Conservation (phyloP, 2,113 vertebrate species). For the Lipotes vexillifer region DNA sequence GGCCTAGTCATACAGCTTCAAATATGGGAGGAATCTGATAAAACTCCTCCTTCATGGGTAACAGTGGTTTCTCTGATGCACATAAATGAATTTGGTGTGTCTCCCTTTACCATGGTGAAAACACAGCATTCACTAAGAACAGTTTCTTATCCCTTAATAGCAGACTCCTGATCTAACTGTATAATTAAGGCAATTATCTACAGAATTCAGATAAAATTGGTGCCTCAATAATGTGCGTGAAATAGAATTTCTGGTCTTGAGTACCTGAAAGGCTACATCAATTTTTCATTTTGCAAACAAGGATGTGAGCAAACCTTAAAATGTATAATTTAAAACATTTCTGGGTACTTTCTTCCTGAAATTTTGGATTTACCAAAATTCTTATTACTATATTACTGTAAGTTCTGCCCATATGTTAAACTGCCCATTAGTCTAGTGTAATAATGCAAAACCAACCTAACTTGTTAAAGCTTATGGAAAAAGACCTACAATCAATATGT, state of each 20-base stretch:
- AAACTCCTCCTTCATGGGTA: background rate
- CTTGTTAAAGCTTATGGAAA: background rate
- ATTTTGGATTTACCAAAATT: slow-evolving; percentile 35
- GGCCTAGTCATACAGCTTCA: background rate
- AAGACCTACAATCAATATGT: background rate
- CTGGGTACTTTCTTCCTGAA: background rate
- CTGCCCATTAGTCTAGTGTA: background rate
- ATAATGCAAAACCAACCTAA: slow-evolving; percentile 19
- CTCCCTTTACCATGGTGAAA: background rate
- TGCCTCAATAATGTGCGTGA: slow-evolving; percentile 6
- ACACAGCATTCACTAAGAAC: background rate
- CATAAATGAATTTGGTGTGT: background rate
- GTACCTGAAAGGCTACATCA: background rate
- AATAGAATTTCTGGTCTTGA: slow-evolving; percentile 6
- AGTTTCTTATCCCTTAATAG: background rate
- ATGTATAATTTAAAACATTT: background rate
- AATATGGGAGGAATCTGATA: background rate
- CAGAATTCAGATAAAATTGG: slow-evolving; percentile 31
- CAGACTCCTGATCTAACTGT: slow-evolving; percentile 11
- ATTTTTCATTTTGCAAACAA: slow-evolving; percentile 34
- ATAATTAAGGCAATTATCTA: background rate
- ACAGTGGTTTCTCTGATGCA: background rate
- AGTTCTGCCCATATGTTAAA: background rate
- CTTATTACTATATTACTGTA: background rate
- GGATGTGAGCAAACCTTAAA: background rate